Conservation (phyloP, 64 coral and sea anemone genomes). For the Stylophora pistillata region DNA sequence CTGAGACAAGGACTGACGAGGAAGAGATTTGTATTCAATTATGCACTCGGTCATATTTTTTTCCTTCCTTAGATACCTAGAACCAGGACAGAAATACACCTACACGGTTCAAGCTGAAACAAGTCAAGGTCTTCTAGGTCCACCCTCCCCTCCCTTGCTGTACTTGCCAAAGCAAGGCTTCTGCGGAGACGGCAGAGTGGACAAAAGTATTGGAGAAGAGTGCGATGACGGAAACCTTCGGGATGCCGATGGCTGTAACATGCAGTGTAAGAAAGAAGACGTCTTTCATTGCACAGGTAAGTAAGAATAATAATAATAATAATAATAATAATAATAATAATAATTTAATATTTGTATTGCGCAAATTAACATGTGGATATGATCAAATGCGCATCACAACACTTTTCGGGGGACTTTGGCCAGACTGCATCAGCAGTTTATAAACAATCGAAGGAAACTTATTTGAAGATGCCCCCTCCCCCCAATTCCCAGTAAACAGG, state of each 20-base stretch:
- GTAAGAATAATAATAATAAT: no score
- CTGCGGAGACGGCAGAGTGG: constrained; percentile 91
- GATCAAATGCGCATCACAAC: no score
- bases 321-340: no score
- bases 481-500: no score
- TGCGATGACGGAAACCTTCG: constrained; percentile 97
- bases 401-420: no score
- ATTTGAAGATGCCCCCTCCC: no score
- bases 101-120: constrained; percentile 91
- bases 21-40: no score
- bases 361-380: no score
- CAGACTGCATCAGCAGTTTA: no score
- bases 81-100: constrained; percentile 45
- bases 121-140: constrained; percentile 41
- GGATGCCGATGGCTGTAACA: constrained; percentile 94
- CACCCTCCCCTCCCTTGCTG: constrained; percentile 78
- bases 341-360: no score
- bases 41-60: no score
- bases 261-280: constrained; percentile 95
- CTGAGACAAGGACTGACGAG: neutral
- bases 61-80: constrained; percentile 22
- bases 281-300: constrained; percentile 94
- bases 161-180: constrained; percentile 88
- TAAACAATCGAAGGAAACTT: no score
- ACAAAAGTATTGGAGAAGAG: constrained; percentile 78